Evolutionary conservation across 1,140 invertebrate genomes (phyloP).

Genomic region (Drosophila baimaii): DNA sequence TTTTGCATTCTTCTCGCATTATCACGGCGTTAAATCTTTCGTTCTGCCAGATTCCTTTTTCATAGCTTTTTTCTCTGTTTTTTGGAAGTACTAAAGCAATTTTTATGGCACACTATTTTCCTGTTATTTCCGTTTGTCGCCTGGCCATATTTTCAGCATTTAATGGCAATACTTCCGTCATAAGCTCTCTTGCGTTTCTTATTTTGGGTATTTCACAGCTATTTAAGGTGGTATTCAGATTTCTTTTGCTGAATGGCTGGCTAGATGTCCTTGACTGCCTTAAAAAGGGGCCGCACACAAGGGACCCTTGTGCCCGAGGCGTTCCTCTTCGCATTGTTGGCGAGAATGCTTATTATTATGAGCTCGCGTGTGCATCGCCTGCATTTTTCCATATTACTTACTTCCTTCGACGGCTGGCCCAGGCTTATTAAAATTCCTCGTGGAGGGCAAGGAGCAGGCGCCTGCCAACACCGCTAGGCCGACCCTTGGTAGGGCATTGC

Average conservation of each 20-base stretch:
- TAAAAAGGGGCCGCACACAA: conserved; percentile 33
- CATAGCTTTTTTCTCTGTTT: background rate
- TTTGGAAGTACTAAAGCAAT: conserved; percentile 41
- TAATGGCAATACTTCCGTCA: conserved; percentile 47
- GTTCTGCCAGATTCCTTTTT: background rate
- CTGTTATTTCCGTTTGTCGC: conserved; percentile 74
- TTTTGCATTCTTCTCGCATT: conserved; percentile 12
- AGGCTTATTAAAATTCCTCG: conserved; percentile 70
- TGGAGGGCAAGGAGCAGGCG: background rate
- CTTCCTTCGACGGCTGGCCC: conserved; percentile 47
- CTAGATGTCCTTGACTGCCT: conserved; percentile 72
- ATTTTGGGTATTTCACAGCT: conserved; percentile 30
- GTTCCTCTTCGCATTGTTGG: conserved; percentile 29
- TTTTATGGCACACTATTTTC: conserved; percentile 79
- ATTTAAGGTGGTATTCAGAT: conserved; percentile 56
- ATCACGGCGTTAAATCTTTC: conserved; percentile 7
- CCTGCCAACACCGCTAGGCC: conserved; percentile 27
- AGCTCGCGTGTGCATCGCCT: conserved; percentile 66
- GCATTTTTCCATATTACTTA: conserved; percentile 69
- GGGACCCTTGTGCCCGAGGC: conserved; percentile 14
- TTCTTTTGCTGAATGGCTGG: conserved; percentile 14
- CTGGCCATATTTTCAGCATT: conserved; percentile 48
- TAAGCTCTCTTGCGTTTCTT: conserved; percentile 8
- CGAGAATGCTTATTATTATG: conserved; percentile 60
- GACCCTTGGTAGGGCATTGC: conserved; percentile 36